Evolutionary conservation across 2,113 vertebrate species (phyloP), one percentile per base, ranked within the genome.

Genomic region (Pangasianodon gigas): DNA sequence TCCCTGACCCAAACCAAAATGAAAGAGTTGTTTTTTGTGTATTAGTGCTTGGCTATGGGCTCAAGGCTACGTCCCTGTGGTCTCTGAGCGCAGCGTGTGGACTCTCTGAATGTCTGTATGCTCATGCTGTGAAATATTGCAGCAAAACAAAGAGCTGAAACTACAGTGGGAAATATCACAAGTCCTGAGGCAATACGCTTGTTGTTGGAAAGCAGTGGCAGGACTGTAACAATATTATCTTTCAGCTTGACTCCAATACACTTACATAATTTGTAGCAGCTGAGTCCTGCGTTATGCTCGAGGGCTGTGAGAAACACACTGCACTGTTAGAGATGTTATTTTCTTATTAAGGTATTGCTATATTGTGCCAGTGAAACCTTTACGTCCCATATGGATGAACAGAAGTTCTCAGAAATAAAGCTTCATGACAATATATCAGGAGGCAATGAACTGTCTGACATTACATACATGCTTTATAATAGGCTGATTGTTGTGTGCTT

Each of bases 21-120:
- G 83, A 75, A 77, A 75, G 67, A 79, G 83, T 74, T 65, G 46
- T 88, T 84, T 82, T 46, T 7, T 48, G 77, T 44, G 62, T 52
- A 84, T 84, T 84, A 67, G 80, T 84, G 80, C 51, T 74, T 58
- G 83, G 58, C 32, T 54, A 54, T 0, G n/a, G 26, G 88, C 88
- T 83, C n/a, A 67, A 62, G 71, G 84, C 84, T 79, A 24, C 60
- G 29, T 85, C 85, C 60, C 75, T 56, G 88, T 86, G 88, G 88
- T 86, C 71, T 89, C 83, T 19, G 46, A 86, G 88, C 89, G 81
- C 74, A 24, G 84, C 52, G 7, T 71, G 56, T 37, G 44, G 54
- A 51, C 29, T 26, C 62, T 19, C n/a, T 6, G 56, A 62, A n/a
- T 44, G 69, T 89, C 69, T 24, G 18, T 56, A 67, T 32, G 56